Conservation (phyloP, 2,888 invertebrate species). For the Terebella lapidaria region DNA sequence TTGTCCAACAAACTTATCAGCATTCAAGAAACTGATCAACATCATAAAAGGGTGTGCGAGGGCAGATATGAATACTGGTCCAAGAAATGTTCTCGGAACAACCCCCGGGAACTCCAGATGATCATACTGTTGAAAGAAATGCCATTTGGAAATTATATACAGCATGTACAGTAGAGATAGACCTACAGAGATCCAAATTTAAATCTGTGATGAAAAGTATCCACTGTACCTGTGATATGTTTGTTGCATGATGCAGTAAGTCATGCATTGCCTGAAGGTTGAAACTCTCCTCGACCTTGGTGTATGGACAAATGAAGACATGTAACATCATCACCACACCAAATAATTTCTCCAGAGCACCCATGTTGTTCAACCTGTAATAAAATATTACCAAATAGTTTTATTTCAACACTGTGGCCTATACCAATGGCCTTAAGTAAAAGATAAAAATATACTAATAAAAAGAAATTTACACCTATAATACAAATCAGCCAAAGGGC, state of each 20-base stretch:
- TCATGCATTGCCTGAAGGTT: slow-evolving; percentile 98
- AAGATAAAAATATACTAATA: no score
- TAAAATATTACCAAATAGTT: no score
- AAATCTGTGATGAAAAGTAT: no score
- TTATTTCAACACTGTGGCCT: no score
- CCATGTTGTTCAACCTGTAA: no score
- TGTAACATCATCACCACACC: slow-evolving; percentile 33
- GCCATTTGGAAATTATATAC: not conserved
- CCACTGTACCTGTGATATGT: slow-evolving; percentile 64
- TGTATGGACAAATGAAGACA: slow-evolving; percentile 82
- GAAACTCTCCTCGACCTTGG: slow-evolving; percentile 99
- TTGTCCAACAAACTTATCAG: slow-evolving; percentile 82
- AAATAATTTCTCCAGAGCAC: not conserved
- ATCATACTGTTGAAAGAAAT: slow-evolving; percentile 73
- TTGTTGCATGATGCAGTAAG: slow-evolving; percentile 73
- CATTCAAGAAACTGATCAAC: slow-evolving; percentile 8
- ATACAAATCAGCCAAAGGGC: no score
- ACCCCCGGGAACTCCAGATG: slow-evolving; percentile 94
- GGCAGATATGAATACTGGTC: slow-evolving; percentile 76
- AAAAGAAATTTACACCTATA: no score
- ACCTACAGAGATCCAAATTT: no score
- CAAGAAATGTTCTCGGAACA: slow-evolving; percentile 93
- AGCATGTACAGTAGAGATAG: no score
- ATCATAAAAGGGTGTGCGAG: slow-evolving; percentile 73
- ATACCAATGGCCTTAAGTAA: no score